A percentile compares a stretch with the other conserved stretches of the same genome.
These are phyloP conservation scores for Cerceris rybyensis DNA, from an alignment of 2,888 invertebrate species.

Conservation along the genomic window DNA sequence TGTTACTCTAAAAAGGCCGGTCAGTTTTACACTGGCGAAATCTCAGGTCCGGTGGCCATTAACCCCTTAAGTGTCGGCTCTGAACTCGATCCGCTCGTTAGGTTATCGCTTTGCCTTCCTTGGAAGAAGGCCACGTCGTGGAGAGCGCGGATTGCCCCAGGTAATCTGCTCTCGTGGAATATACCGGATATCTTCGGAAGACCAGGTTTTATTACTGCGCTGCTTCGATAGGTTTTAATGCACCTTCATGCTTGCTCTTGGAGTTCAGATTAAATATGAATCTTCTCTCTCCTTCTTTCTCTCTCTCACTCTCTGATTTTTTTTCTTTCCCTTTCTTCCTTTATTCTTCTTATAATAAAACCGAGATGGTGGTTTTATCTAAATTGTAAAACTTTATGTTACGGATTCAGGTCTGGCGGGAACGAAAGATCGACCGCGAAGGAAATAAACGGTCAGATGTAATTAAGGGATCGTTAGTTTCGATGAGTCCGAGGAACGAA, in stretches of 20 bases:
- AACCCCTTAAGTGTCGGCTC: slow-evolving; percentile 40
- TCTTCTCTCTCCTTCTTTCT: slow-evolving; percentile 3
- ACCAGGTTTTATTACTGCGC: slow-evolving; percentile 32
- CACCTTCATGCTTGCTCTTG: neutral
- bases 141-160: slow-evolving; percentile 39
- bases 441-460: too few relatives aligned
- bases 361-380: neutral
- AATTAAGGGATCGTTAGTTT: too few relatives aligned
- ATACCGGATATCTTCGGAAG: slow-evolving; percentile 40
- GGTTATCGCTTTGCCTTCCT: slow-evolving; percentile 54
- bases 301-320: neutral
- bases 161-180: slow-evolving; percentile 39
- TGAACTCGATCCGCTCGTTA: slow-evolving; percentile 60
- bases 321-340: neutral
- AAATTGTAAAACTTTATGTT: too few relatives aligned
- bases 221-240: slow-evolving; percentile 49
- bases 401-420: too few relatives aligned
- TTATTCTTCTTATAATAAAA: neutral
- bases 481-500: too few relatives aligned
- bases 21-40: too few relatives aligned
- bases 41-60: slow-evolving; percentile 30
- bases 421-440: too few relatives aligned
- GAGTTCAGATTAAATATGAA: neutral
- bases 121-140: slow-evolving; percentile 20
- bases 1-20: too few relatives aligned